These are phyloP conservation scores for Perca fluviatilis DNA, from an alignment of 2,113 vertebrate species.

Conservation along the genomic window DNA sequence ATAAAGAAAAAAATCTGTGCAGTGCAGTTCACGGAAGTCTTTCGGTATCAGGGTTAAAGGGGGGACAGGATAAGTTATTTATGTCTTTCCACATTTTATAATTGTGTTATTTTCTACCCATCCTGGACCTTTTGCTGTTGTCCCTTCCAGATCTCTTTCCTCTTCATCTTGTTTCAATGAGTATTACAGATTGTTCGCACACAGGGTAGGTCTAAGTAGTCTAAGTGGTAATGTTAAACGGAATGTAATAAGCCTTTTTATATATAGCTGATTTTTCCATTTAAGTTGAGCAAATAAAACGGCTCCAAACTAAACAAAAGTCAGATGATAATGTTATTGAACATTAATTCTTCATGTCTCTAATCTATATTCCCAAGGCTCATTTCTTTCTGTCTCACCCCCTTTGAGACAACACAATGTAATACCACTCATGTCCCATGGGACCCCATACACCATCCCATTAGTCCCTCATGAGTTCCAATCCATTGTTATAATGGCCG, in stretches of 20 bases:
- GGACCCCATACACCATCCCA: not conserved
- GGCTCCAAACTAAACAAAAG: conserved; percentile 1
- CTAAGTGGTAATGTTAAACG: not conserved
- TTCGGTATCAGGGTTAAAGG: not conserved
- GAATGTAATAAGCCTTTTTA: not conserved
- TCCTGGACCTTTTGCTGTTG: not conserved
- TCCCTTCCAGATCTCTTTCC: not conserved
- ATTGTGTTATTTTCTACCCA: conserved; percentile 3
- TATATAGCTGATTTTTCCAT: not conserved
- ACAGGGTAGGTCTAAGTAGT: not conserved
- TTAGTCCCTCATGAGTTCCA: conserved; percentile 7
- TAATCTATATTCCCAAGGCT: not conserved
- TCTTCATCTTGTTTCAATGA: not conserved
- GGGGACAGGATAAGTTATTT: not conserved
- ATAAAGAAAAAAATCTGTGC: not conserved
- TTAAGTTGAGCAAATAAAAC: not conserved
- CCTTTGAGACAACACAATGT: not conserved
- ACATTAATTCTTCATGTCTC: not conserved
- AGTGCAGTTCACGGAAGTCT: not conserved
- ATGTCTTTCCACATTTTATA: not conserved
- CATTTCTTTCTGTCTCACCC: conserved; percentile 5
- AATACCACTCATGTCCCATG: conserved; percentile 1
- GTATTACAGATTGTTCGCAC: not conserved
- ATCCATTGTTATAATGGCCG: conserved; percentile 12
- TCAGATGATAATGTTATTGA: not conserved